Evolutionary conservation across 2,888 invertebrate species (phyloP), one percentile per base, ranked within the genome.

Genomic region (Antheraea yamamai): DNA sequence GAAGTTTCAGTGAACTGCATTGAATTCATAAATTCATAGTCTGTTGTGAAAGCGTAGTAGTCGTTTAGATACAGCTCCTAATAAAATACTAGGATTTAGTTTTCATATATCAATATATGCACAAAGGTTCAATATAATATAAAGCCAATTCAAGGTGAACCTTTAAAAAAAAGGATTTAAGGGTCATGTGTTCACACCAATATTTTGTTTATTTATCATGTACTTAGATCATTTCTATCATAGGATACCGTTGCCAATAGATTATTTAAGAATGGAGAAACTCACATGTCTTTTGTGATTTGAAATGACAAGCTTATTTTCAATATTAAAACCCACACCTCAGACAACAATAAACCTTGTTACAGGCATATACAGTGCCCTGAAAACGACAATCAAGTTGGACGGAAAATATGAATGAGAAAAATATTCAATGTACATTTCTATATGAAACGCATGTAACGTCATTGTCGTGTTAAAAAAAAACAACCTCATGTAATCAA

Each of bases 1-100:
- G 79, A 82, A 83, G 83, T 85, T 83, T 77, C 79, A 84, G 80
- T 80, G 74, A 79, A 81, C 80, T 83, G 78, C 81, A 84, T 81
- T 83, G 70, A 39, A 70, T 70, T 70, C 35, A 70, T 70, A 70
- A 70, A 70, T 39, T 39, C 39, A 70, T 6, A n/a, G 39, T 20
- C 70, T 7, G 39, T n/a, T 20, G 0, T 39, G 39, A 70, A 70
- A 70, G 12, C 39, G 39, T 39, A 70, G 39, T n/a, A 39, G 20
- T 18, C 39, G 39, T 39, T n/a, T 70, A 39, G 14, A 39, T 70
- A 70, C n/a, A 70, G 20, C 39, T 70, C 12, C 23, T 39, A 39
- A 70, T 70, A 52, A 52, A 52, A 52, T 52, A 52, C 18, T 14
- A 51, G 18, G 52, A 2, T 18, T 52, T 52, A 4, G 12, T 52